Base-by-base conservation (phyloP, 2,888 invertebrate species). In the Morpho achilles region DNA sequence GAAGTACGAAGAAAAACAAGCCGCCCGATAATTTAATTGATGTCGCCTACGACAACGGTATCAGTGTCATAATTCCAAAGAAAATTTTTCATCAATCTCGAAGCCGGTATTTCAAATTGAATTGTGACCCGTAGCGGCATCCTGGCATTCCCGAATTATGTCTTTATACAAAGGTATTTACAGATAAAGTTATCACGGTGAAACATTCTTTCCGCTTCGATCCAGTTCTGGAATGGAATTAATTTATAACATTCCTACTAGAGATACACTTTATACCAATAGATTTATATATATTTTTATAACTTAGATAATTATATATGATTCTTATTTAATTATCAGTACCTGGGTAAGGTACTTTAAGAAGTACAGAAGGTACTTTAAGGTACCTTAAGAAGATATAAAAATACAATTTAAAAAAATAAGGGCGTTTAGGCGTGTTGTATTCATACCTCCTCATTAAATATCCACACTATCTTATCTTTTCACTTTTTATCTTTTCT, bases 41-140 rank as follows among this genome's bases (percentile, higher is more conserved):
- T 79, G 76, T 74, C 79, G 77, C 75, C 76, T 80, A 82, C 82
- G 84, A 82, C 80, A 76, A 71, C 74, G 75, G 79, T 83, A 80
- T 82, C 80, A 80, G 77, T 79, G 77, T 85, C 76, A 79, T 82
- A 82, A 87, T 84, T 84, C 80, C 71, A 76, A 79, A 84, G 79
- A 79, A 82, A 84, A 81, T 83, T 85, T 87, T 87, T 84, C 82
- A 79, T 80, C 76, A 69, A 32, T 75, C 81, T 80, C 66, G 73
- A 65, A 81, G 80, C 80, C 16, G 80, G 50, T 46, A 70, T 68
- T 67, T 69, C 65, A 84, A 87, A 88, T 87, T 87, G 80, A 86
- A 86, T 86, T 78, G 79, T 69, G 76, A 76, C 67, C 73, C 74
- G 68, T 71, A 32, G 32, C 78, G 71, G 72, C 75, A 75, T 76